phyloP scores from a whole-genome alignment of 2,113 vertebrate species.

The Boulengeromyrus knoepffleri region DNA sequence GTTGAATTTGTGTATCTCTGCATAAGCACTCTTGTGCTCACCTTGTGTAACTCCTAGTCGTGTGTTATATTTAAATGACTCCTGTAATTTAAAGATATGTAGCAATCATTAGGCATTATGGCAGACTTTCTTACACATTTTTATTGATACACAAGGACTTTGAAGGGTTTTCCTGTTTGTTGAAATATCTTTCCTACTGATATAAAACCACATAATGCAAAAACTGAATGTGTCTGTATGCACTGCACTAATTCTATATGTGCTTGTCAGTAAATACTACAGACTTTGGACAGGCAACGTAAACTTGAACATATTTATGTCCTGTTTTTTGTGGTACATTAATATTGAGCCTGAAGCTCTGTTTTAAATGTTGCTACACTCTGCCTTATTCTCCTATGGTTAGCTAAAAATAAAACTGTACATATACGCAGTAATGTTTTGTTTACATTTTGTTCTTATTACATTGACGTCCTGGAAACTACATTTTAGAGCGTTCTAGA shows the following conservation, averaged over 20 bases:
- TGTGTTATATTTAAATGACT: neutral
- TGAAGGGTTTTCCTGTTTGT: neutral
- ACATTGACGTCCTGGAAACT: neutral
- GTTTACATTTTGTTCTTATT: slow-evolving; percentile 16
- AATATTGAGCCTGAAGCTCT: neutral
- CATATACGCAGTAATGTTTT: neutral
- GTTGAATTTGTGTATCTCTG: neutral
- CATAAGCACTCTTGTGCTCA: neutral
- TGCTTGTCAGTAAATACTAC: neutral
- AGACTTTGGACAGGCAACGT: neutral
- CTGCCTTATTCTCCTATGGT: slow-evolving; percentile 3
- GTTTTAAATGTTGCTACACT: neutral
- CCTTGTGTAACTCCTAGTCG: neutral
- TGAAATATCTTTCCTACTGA: neutral
- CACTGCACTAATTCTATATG: neutral
- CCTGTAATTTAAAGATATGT: neutral
- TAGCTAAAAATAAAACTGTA: neutral
- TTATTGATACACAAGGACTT: neutral
- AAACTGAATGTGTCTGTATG: neutral
- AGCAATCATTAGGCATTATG: neutral
- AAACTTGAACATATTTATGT: neutral
- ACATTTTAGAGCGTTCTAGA: neutral
- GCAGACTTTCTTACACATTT: neutral
- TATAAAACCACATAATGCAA: neutral
- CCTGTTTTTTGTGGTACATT: neutral